These are phyloP conservation scores for Microcebus lehilahytsara DNA, from an alignment of 2,113 vertebrate species.

Conservation along the genomic window DNA sequence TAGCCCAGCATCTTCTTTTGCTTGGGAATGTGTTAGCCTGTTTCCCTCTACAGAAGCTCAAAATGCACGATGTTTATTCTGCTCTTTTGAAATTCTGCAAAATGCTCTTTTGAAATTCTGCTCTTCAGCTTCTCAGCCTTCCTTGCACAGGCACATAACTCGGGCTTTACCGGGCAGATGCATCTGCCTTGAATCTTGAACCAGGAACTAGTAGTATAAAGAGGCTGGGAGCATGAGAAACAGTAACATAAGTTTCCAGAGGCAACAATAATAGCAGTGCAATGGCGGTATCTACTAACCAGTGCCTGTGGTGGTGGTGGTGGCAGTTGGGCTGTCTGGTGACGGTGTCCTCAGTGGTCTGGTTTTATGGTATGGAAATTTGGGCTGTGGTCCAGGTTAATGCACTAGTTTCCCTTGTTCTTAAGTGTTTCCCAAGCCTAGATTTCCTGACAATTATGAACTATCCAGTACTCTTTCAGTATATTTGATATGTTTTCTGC, in stretches of 20 bases:
- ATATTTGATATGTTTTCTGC: slow-evolving; percentile 19
- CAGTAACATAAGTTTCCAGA: not conserved
- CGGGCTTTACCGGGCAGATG: not conserved
- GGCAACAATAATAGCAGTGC: not conserved
- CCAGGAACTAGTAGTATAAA: not conserved
- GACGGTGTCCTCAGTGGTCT: not conserved
- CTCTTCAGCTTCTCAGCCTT: not conserved
- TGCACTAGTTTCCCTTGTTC: not conserved
- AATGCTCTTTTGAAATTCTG: too few species aligned
- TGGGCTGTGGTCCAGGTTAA: not conserved
- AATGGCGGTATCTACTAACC: not conserved
- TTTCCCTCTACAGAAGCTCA: not conserved
- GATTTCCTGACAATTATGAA: not conserved
- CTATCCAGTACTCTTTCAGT: not conserved
- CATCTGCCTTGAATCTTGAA: not conserved
- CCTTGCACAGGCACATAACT: not conserved
- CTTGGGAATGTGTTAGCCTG: not conserved
- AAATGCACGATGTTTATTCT: not conserved
- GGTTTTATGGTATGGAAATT: not conserved
- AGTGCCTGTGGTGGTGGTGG: not conserved
- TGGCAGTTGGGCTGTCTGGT: not conserved
- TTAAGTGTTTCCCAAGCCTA: slow-evolving; percentile 27
- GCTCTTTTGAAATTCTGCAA: too few species aligned
- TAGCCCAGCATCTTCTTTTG: not conserved
- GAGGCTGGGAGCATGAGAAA: not conserved